A percentile compares a stretch with the other conserved stretches of the same genome.
These are phyloP conservation scores for Hermatobates lingyangjiaoensis DNA, from an alignment of 1,140 invertebrate species.

Conservation along the genomic window DNA sequence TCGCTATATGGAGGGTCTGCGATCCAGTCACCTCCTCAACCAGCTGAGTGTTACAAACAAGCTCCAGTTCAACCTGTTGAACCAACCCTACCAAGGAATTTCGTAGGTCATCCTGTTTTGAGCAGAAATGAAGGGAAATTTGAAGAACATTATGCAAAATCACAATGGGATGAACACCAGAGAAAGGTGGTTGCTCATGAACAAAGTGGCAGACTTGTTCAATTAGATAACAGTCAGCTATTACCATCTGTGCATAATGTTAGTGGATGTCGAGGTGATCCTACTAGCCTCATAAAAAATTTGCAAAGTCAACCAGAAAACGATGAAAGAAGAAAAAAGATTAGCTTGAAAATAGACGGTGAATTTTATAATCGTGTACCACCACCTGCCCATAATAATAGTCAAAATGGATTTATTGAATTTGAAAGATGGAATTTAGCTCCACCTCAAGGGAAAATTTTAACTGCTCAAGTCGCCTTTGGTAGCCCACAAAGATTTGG, in stretches of 20 bases:
- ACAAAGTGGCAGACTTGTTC: slow-evolving; percentile 4
- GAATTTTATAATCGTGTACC: slow-evolving; percentile 37
- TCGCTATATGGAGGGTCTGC: slow-evolving; percentile 43
- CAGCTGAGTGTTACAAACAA: slow-evolving; percentile 25
- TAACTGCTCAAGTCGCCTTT: slow-evolving; percentile 32
- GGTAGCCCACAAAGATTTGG: slow-evolving; percentile 34
- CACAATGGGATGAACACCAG: slow-evolving; percentile 5
- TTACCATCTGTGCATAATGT: slow-evolving; percentile 46
- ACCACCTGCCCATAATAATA: slow-evolving; percentile 45
- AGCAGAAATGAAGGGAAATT: slow-evolving; percentile 40
- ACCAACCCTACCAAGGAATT: slow-evolving; percentile 28
- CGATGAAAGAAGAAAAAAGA: slow-evolving; percentile 14
- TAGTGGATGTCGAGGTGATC: slow-evolving; percentile 46
- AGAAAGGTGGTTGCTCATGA: slow-evolving; percentile 23
- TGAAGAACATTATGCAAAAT: slow-evolving; percentile 25
- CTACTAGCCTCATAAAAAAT: slow-evolving; percentile 50
- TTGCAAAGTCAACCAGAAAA: slow-evolving; percentile 13
- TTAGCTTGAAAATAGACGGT: slow-evolving; percentile 7
- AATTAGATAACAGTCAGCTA: slow-evolving; percentile 30
- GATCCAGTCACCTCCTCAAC: slow-evolving; percentile 36
- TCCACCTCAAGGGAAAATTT: slow-evolving; percentile 41
- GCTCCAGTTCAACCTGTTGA: slow-evolving; percentile 33
- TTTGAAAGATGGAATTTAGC: slow-evolving; percentile 52
- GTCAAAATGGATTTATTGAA: slow-evolving; percentile 48
- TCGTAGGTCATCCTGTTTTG: slow-evolving; percentile 51